These are phyloP conservation scores for Oikopleura albicans DNA, from an alignment of 23 tunicate species.

Conservation along the genomic window DNA sequence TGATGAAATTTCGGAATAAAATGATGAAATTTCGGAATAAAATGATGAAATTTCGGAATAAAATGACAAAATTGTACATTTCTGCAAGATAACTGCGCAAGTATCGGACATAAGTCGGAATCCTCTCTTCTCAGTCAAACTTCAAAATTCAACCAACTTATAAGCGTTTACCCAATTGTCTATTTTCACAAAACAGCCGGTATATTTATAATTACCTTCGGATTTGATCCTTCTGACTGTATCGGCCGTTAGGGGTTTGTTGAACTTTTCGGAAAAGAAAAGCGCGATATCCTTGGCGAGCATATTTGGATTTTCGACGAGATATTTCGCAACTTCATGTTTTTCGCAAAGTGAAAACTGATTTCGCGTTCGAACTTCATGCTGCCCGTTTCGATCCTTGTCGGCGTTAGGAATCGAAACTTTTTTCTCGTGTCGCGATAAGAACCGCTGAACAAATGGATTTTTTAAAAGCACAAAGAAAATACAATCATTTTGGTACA, in stretches of 20 bases:
- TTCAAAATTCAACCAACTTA: too few species aligned
- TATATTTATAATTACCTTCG: neutral
- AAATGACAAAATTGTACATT: too few species aligned
- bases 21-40: too few species aligned
- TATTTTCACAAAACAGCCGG: too few species aligned
- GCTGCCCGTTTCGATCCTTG: neutral
- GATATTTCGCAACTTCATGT: constrained; percentile 13
- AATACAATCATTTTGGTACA: neutral
- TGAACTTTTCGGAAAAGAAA: neutral
- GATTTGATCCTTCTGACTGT: constrained; percentile 11
- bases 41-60: too few species aligned
- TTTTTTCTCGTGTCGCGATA: neutral
- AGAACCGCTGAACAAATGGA: neutral
- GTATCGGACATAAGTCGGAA: too few species aligned
- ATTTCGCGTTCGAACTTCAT: neutral
- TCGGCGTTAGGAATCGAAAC: neutral
- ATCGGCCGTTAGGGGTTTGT: neutral
- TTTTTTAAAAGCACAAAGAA: neutral
- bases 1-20: too few species aligned
- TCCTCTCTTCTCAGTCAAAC: too few species aligned
- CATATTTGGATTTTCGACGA: constrained; percentile 9
- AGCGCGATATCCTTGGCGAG: constrained; percentile 17
- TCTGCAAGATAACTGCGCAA: too few species aligned
- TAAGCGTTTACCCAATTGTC: too few species aligned
- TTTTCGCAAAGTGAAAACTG: constrained; percentile 9